Evolutionary conservation across 2,797 vertebrate genomes (phyloP), one percentile per base, ranked within the genome.

Genomic region (Babyrousa celebensis): DNA sequence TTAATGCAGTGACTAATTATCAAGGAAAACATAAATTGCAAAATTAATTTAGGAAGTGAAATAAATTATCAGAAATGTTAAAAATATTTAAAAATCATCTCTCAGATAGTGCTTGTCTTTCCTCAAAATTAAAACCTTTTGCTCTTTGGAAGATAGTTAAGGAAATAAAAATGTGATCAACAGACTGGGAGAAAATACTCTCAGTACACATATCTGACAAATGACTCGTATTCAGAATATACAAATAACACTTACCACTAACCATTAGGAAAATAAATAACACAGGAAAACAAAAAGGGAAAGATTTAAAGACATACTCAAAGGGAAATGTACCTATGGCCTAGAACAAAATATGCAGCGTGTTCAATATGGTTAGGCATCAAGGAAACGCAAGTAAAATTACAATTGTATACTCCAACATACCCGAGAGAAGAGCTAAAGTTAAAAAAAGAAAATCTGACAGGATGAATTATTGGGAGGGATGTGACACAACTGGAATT

Each of bases 31-130:
- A 65, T 36, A 86, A 84, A 72, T 77, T 65, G n/a, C 10, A 79
- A 93, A 89, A 91, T 89, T 62, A 82, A 85, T 80, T 89, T 63
- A 85, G 48, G 27, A 71, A 94, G 18, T 74, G 27, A 92, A 72
- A 95, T 3, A 85, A 88, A 68, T 94, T 43, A 70, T 58, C 32
- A 68, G 10, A 71, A 91, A 21, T 74, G 58, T 79, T n/a, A 71
- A 72, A 94, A 90, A 79, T 5, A 86, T 23, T 91, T 16, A 65
- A 68, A 92, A 62, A 25, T 60, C 10, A 18, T 36, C 7, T 72
- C 12, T 79, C 43, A 68, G 58, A 89, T 11, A 82, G 36, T 70
- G 16, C 4, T 70, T 70, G 29, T 12, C 54, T 75, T 91, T 87
- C 29, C 68, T 36, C 3, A 63, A 85, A 90, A 90, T 74, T 62